Evolutionary conservation across 92 coral and sea anemone genomes (phyloP).

Genomic region (Nematostella vectensis): DNA sequence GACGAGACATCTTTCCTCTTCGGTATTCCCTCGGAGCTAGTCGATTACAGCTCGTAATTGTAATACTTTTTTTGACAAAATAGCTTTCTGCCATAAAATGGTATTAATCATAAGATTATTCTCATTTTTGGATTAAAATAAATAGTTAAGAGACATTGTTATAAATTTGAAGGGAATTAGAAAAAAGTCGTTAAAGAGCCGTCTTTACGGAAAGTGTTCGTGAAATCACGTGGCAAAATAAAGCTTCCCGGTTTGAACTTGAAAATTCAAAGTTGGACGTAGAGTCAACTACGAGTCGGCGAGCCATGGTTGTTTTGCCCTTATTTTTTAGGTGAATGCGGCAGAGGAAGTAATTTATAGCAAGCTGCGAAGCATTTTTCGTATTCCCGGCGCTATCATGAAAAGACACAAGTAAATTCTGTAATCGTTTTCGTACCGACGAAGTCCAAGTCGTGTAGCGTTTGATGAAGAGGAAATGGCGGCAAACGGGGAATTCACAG

Average conservation of each 20-base stretch:
- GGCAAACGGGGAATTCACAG: slow-evolving; percentile 2
- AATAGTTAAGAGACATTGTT: too few relatives aligned
- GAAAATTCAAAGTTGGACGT: slow-evolving; percentile 2
- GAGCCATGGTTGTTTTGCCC: not conserved
- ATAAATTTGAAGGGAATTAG: too few relatives aligned
- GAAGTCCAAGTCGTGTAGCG: not conserved
- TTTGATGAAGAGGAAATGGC: not conserved
- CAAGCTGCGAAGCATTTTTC: not conserved
- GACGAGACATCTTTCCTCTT: too few relatives aligned
- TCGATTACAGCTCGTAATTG: too few relatives aligned
- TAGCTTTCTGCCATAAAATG: too few relatives aligned
- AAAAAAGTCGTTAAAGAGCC: slow-evolving; percentile 17
- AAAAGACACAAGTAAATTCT: not conserved
- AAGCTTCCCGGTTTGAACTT: slow-evolving; percentile 32
- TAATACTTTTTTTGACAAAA: too few relatives aligned
- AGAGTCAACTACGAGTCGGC: not conserved
- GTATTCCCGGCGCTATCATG: not conserved
- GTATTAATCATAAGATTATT: too few relatives aligned
- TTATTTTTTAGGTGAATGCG: not conserved
- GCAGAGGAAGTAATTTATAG: not conserved
- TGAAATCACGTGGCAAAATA: slow-evolving; percentile 69
- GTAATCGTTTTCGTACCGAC: not conserved
- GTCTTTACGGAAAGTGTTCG: not conserved
- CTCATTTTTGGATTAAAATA: too few relatives aligned
- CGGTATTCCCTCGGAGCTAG: too few relatives aligned